Evolutionary conservation across 2,888 invertebrate genomes (phyloP).

Genomic region (Ophion costatus): DNA sequence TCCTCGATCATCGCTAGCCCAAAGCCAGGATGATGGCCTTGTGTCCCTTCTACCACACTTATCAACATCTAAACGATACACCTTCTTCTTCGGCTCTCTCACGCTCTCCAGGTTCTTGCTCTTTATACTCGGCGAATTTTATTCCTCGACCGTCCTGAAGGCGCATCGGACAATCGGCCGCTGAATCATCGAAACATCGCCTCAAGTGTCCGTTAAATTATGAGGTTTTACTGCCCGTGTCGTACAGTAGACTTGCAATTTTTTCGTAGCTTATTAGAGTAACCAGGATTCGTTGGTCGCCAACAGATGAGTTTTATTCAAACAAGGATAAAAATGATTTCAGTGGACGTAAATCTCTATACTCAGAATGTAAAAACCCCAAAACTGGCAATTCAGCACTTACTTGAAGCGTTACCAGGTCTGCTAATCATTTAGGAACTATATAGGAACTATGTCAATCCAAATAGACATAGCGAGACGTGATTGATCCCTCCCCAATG

Average conservation of each 20-base stretch:
- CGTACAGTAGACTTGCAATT: neutral
- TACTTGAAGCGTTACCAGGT: too few relatives aligned
- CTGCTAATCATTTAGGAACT: too few relatives aligned
- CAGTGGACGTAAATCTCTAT: too few relatives aligned
- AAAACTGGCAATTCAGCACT: too few relatives aligned
- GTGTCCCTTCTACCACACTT: slow-evolving; percentile 53
- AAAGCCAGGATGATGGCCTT: slow-evolving; percentile 67
- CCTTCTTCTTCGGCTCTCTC: slow-evolving; percentile 18
- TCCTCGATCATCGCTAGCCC: slow-evolving; percentile 63
- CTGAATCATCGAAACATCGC: slow-evolving; percentile 22
- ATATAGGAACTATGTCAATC: neutral
- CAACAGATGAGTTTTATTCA: too few relatives aligned
- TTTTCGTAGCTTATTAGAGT: neutral
- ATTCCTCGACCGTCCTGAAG: slow-evolving; percentile 12
- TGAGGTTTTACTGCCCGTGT: neutral
- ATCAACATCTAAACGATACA: slow-evolving; percentile 55
- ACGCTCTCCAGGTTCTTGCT: slow-evolving; percentile 30
- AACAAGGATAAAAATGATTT: too few relatives aligned
- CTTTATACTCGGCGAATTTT: slow-evolving; percentile 17
- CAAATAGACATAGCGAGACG: neutral
- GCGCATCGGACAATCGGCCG: slow-evolving; percentile 32
- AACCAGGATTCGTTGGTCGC: neutral
- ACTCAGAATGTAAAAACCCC: too few relatives aligned
- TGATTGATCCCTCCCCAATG: neutral
- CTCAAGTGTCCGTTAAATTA: neutral